Evolutionary conservation across 2,113 vertebrate species (phyloP).

Genomic region (Geococcyx californianus): DNA sequence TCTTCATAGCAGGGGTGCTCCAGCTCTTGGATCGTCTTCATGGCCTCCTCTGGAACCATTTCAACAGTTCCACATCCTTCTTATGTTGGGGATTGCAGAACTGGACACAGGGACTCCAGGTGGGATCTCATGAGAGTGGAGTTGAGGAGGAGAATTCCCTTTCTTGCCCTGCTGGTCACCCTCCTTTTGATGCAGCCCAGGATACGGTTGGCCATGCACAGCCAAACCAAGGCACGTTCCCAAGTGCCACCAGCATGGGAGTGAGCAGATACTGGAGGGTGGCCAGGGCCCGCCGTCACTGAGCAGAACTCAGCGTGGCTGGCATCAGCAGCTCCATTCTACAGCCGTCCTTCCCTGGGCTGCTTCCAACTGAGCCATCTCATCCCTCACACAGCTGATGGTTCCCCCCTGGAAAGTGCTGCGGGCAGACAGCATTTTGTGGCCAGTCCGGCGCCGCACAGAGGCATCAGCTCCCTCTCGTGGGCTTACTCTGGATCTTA

Average conservation of each 20-base stretch:
- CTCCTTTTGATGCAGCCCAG: too few relatives aligned
- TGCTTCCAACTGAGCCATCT: not conserved
- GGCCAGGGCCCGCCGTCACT: not conserved
- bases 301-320: not conserved
- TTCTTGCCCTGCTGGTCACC: too few relatives aligned
- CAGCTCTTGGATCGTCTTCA: too few relatives aligned
- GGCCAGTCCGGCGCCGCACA: fast-evolving
- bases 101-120: too few relatives aligned
- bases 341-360: not conserved
- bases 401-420: not conserved
- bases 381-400: not conserved
- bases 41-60: too few relatives aligned
- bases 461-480: constrained; percentile 56
- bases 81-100: too few relatives aligned
- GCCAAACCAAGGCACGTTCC: not conserved
- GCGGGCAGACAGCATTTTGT: not conserved
- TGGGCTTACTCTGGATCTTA: not conserved
- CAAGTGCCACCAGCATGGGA: fast-evolving
- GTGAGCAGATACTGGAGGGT: fast-evolving
- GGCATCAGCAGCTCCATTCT: not conserved
- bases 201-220: not conserved
- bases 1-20: too few relatives aligned
- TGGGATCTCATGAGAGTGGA: too few relatives aligned
- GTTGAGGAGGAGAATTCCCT: too few relatives aligned
- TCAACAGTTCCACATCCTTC: too few relatives aligned